Evolutionary conservation across 1,140 invertebrate species (phyloP).

Genomic region (Hyposmocoma kahamanoa): DNA sequence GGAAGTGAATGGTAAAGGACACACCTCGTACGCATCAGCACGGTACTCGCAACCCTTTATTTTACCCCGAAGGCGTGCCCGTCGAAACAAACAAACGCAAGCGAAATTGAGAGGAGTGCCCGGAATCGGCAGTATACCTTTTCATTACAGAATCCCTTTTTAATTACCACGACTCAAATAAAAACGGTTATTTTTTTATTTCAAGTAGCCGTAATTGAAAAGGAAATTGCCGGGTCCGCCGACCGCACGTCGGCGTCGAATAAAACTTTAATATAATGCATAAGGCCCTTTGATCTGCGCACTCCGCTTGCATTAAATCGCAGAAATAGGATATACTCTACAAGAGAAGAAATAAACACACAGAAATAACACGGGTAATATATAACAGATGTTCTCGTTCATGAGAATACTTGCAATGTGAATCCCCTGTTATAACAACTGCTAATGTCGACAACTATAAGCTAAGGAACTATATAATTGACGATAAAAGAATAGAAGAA

Average conservation of each 20-base stretch:
- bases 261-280: constrained; percentile 72
- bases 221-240: constrained; percentile 63
- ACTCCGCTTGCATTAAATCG: constrained; percentile 58
- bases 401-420: no score
- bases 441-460: no score
- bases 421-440: no score
- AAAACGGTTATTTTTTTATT: constrained; percentile 72
- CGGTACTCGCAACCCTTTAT: constrained; percentile 49
- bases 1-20: constrained; percentile 34
- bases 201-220: constrained; percentile 71
- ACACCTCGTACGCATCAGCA: constrained; percentile 15
- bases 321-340: constrained; percentile 25
- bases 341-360: background rate
- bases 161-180: constrained; percentile 70
- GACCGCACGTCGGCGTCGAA: constrained; percentile 48
- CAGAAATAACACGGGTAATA: no score
- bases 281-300: constrained; percentile 67
- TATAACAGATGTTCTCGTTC: no score
- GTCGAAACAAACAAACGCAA: constrained; percentile 67
- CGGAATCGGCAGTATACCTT: constrained; percentile 68
- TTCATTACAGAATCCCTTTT: constrained; percentile 72
- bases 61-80: constrained; percentile 55
- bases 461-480: no score
- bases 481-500: no score
- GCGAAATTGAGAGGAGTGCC: constrained; percentile 67